Conservation (phyloP, 2,797 vertebrate genomes). For the Agapornis canus region DNA sequence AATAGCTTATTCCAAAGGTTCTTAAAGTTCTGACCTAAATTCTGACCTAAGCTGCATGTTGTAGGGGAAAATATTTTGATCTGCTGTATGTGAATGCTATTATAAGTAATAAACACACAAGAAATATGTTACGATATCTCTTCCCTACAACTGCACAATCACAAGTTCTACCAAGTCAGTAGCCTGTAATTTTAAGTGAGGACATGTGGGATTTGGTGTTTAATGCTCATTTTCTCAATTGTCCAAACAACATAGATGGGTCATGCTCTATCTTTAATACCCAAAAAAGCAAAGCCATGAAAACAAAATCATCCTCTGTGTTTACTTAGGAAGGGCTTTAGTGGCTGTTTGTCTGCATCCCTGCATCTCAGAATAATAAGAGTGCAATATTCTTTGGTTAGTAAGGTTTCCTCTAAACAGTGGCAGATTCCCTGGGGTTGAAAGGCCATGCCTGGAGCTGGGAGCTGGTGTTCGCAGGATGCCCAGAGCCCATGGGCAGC, state of each 20-base stretch:
- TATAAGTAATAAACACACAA: neutral
- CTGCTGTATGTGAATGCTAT: neutral
- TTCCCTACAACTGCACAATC: neutral
- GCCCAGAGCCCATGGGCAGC: neutral
- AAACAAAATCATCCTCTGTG: neutral
- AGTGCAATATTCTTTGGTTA: neutral
- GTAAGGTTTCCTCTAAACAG: neutral
- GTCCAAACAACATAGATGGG: neutral
- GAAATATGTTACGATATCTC: neutral
- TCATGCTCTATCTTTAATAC: neutral
- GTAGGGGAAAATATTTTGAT: neutral
- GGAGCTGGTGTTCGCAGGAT: neutral
- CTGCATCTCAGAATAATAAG: neutral
- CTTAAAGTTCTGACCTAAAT: neutral
- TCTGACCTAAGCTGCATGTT: neutral
- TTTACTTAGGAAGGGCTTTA: neutral
- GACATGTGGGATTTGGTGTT: neutral
- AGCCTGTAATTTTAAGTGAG: neutral
- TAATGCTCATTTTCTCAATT: neutral
- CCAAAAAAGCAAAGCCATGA: neutral
- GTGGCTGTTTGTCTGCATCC: neutral
- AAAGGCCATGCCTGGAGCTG: accelerated
- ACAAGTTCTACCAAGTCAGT: neutral
- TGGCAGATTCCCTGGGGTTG: neutral
- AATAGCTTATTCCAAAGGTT: neutral